Percentiles rank a stretch among this genome's conserved stretches.
phyloP scores from a whole-genome alignment of 2,888 invertebrate species.

The Chalcis sispes region DNA sequence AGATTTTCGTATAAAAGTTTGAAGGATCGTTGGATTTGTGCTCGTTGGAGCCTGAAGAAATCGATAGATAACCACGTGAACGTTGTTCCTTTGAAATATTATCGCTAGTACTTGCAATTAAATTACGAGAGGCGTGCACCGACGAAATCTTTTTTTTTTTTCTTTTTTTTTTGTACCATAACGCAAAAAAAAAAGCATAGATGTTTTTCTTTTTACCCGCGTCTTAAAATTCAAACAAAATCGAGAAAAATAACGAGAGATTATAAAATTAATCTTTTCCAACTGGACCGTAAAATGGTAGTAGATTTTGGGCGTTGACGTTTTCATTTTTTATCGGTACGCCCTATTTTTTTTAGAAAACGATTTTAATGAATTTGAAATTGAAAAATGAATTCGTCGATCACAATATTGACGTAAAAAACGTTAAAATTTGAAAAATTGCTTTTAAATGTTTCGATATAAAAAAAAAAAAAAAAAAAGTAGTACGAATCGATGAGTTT shows the following conservation, averaged over 20 bases:
- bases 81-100: too few species aligned
- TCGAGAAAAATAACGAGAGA: background rate
- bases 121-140: too few species aligned
- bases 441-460: conserved; percentile 16
- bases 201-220: background rate
- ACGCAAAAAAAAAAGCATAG: too few species aligned
- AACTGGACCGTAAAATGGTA: background rate
- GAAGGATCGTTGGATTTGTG: too few species aligned
- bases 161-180: too few species aligned
- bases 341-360: conserved; percentile 19
- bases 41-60: too few species aligned
- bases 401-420: conserved; percentile 32
- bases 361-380: conserved; percentile 9
- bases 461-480: background rate
- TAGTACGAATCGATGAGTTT: background rate
- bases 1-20: too few species aligned
- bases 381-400: conserved; percentile 18
- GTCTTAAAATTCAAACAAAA: background rate
- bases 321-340: background rate
- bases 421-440: conserved; percentile 17
- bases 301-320: background rate
- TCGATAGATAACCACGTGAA: too few species aligned
- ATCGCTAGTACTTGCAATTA: too few species aligned
- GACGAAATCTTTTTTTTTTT: too few species aligned
- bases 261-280: conserved; percentile 26